Evolutionary conservation across 2,888 invertebrate genomes (phyloP).

Genomic region (Tupiocoris notatus): DNA sequence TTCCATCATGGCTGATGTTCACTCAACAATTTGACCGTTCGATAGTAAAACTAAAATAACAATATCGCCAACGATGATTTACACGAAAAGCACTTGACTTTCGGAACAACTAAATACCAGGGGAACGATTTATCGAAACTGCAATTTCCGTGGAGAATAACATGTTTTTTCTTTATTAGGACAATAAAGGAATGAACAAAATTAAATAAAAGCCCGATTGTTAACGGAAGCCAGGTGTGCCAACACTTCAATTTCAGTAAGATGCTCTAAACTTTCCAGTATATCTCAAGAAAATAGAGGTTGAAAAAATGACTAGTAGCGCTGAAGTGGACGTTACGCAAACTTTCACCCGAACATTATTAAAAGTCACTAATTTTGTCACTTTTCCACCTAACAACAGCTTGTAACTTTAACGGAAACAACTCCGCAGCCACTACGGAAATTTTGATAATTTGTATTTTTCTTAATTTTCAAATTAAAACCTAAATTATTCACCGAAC

Average conservation of each 20-base stretch:
- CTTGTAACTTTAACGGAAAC: no score
- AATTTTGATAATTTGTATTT: no score
- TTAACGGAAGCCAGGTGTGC: slow-evolving; percentile 19
- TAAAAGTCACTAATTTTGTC: no score
- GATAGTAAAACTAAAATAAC: not conserved
- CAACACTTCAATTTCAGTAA: slow-evolving; percentile 21
- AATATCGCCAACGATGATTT: not conserved
- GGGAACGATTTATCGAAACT: not conserved
- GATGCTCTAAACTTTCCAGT: no score
- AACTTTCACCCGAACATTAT: no score
- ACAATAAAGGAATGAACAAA: slow-evolving; percentile 21
- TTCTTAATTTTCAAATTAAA: no score
- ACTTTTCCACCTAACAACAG: no score
- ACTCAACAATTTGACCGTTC: not conserved
- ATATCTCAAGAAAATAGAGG: no score
- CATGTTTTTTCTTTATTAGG: not conserved
- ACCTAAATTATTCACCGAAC: no score
- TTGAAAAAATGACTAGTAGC: no score
- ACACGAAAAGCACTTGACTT: not conserved
- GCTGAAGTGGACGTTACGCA: no score
- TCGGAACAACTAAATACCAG: not conserved
- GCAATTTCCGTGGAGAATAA: not conserved
- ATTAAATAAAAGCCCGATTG: slow-evolving; percentile 32
- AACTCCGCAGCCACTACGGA: no score
- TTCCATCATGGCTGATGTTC: slow-evolving; percentile 27